Evolutionary conservation across 1,140 invertebrate species (phyloP).

Genomic region (Chlorops oryzae): DNA sequence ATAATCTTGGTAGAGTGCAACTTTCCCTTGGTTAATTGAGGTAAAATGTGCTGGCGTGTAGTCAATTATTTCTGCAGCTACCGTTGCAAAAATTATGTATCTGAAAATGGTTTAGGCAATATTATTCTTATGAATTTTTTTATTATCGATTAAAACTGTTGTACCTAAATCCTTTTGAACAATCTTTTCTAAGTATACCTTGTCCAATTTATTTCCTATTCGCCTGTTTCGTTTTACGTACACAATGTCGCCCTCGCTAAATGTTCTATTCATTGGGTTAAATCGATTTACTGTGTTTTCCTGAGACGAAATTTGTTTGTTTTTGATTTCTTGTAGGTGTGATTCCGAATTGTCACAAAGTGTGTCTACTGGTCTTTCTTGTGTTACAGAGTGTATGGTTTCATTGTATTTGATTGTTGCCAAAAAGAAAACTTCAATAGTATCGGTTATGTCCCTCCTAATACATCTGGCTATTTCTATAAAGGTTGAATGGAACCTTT

Average conservation of each 20-base stretch:
- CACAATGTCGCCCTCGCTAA: not conserved
- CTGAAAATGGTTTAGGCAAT: too few species aligned
- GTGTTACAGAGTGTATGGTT: not conserved
- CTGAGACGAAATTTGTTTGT: not conserved
- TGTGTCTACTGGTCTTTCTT: not conserved
- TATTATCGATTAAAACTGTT: slow-evolving; percentile 3
- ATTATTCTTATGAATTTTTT: slow-evolving; percentile 9
- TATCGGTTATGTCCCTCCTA: slow-evolving; percentile 1
- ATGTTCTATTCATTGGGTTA: not conserved
- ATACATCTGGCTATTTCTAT: slow-evolving; percentile 1
- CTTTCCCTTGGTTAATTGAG: too few species aligned
- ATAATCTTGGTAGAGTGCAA: too few species aligned
- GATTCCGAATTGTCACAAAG: not conserved
- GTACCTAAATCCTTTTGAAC: slow-evolving; percentile 1
- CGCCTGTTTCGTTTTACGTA: slow-evolving; percentile 1
- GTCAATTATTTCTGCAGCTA: too few species aligned
- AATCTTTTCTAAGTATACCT: not conserved
- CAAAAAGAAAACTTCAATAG: not conserved
- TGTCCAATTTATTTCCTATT: not conserved
- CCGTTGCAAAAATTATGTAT: too few species aligned
- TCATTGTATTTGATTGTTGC: not conserved
- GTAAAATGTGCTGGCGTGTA: too few species aligned
- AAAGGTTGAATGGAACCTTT: slow-evolving; percentile 1
- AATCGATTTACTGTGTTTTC: not conserved
- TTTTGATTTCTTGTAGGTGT: not conserved